These are phyloP conservation scores for Eurytoma californica DNA, from an alignment of 2,888 invertebrate species.

Conservation along the genomic window DNA sequence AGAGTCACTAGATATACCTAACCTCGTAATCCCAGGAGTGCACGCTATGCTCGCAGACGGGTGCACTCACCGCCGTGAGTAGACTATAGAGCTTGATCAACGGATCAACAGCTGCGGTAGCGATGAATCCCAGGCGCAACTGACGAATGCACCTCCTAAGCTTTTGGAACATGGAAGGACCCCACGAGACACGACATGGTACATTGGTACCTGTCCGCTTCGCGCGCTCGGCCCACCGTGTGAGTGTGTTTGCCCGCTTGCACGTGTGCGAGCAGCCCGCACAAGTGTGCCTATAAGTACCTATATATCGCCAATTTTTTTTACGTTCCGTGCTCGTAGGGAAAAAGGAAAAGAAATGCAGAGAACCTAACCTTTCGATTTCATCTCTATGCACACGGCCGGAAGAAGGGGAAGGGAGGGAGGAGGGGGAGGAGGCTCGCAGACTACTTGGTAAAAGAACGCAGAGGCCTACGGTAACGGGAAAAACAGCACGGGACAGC, in stretches of 20 bases:
- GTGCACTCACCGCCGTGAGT: neutral
- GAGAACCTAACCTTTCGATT: conserved; percentile 41
- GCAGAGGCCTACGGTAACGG: conserved; percentile 30
- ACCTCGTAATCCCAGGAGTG: conserved; percentile 30
- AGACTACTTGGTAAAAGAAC: conserved; percentile 29
- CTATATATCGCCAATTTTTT: neutral
- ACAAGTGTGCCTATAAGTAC: neutral
- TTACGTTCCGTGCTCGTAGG: conserved; percentile 4
- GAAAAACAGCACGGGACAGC: conserved; percentile 12
- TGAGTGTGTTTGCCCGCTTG: neutral
- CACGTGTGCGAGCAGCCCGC: neutral
- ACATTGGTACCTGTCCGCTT: too few species aligned
- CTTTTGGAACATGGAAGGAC: too few species aligned
- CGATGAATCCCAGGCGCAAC: neutral
- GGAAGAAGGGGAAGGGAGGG: conserved; percentile 4
- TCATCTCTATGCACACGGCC: neutral
- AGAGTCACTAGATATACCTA: conserved; percentile 51
- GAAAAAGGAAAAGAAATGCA: neutral
- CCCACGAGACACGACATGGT: too few species aligned
- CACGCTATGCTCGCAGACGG: neutral
- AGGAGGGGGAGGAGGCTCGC: conserved; percentile 18
- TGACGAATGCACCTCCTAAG: neutral
- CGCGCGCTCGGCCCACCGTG: neutral
- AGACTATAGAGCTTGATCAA: too few species aligned
- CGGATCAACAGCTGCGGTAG: neutral